A percentile compares a stretch with the other conserved stretches of the same genome.
phyloP scores from a whole-genome alignment of 2,888 invertebrate species.

The Phaonia tiefii region DNA sequence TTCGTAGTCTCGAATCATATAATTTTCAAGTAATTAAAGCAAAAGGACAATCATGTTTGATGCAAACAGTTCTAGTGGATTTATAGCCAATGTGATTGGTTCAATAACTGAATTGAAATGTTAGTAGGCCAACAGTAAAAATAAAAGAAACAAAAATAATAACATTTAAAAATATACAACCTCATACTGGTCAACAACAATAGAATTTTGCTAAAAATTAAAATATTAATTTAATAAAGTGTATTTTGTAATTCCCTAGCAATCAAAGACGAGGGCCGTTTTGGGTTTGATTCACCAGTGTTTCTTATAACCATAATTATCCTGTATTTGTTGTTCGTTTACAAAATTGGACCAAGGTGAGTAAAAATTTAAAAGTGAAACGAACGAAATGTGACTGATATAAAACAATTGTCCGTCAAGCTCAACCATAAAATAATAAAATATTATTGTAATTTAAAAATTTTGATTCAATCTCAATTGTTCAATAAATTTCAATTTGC shows the following conservation, averaged over 20 bases:
- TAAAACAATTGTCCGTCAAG: too few relatives aligned
- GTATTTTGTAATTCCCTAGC: conserved; percentile 54
- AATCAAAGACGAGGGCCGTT: conserved; percentile 42
- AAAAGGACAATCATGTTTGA: background rate
- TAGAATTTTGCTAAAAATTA: conserved; percentile 11
- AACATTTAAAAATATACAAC: too few relatives aligned
- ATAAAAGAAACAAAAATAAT: too few relatives aligned
- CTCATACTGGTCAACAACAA: too few relatives aligned
- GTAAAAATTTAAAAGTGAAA: conserved; percentile 23
- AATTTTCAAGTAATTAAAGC: background rate
- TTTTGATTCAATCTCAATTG: too few relatives aligned
- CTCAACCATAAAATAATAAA: too few relatives aligned
- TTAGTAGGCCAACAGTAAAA: too few relatives aligned
- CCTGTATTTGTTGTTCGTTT: conserved; percentile 73
- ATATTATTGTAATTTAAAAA: too few relatives aligned
- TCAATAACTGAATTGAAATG: conserved; percentile 17
- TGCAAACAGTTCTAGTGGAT: background rate
- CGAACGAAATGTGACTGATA: too few relatives aligned
- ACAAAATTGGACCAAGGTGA: conserved; percentile 69
- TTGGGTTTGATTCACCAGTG: conserved; percentile 63
- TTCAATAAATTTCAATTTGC: too few relatives aligned
- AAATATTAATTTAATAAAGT: too few relatives aligned
- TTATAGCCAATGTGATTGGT: background rate
- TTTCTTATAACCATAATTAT: conserved; percentile 70
- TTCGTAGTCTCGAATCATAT: too few relatives aligned